phyloP scores from a whole-genome alignment of 2,888 invertebrate genomes.

The Sceliomorpha sp. region DNA sequence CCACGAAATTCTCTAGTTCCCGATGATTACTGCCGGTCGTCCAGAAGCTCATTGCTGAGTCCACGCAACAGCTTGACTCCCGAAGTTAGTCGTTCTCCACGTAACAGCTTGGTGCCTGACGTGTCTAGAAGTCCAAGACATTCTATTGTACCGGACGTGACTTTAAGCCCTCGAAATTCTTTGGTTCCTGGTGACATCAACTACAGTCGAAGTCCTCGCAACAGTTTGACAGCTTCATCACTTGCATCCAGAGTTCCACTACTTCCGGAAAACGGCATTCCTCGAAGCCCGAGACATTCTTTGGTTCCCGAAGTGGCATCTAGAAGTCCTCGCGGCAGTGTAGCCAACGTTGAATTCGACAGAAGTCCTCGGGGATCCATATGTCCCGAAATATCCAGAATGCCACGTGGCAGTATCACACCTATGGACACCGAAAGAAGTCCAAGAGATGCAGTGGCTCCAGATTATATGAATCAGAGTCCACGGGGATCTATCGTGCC shows the following conservation, averaged over 20 bases:
- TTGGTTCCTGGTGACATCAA: constrained; percentile 83
- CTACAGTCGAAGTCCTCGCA: constrained; percentile 82
- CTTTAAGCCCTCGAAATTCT: constrained; percentile 84
- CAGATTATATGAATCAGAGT: constrained; percentile 79
- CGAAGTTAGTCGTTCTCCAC: constrained; percentile 82
- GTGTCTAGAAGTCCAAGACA: constrained; percentile 83
- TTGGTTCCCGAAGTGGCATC: constrained; percentile 82
- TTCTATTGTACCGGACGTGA: constrained; percentile 83
- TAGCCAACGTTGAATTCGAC: constrained; percentile 83
- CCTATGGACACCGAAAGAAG: constrained; percentile 80
- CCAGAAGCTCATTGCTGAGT: constrained; percentile 84
- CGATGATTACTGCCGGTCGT: constrained; percentile 81
- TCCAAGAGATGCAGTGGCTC: constrained; percentile 83
- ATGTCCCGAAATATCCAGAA: constrained; percentile 82
- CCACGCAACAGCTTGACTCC: constrained; percentile 85
- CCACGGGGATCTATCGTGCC: constrained; percentile 77
- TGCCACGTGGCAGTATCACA: constrained; percentile 79
- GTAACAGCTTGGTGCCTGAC: constrained; percentile 83
- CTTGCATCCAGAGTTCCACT: constrained; percentile 51
- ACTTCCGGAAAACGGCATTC: constrained; percentile 77
- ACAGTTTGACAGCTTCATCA: constrained; percentile 78
- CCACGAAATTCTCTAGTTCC: constrained; percentile 85
- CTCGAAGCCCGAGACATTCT: constrained; percentile 84
- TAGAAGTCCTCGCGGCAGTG: constrained; percentile 82
- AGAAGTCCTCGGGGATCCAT: constrained; percentile 84